Percentiles rank a stretch among this genome's conserved stretches.
Conservation (phyloP, 2,113 vertebrate genomes). For the Phalacrocorax aristotelis region DNA sequence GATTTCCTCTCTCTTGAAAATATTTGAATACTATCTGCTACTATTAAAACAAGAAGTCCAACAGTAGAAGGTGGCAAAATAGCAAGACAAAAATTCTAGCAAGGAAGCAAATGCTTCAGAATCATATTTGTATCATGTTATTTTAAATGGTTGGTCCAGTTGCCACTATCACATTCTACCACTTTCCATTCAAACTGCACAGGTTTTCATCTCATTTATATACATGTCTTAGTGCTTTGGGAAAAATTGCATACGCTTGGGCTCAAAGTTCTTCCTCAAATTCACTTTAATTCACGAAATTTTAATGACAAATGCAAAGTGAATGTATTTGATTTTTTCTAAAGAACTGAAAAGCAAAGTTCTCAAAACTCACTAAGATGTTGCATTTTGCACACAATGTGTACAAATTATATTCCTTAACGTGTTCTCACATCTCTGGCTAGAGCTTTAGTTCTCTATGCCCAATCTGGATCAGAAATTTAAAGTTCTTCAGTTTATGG, state of each 20-base stretch:
- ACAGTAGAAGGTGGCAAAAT: neutral
- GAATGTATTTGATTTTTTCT: neutral
- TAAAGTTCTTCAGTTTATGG: neutral
- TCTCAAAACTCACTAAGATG: neutral
- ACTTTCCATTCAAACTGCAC: neutral
- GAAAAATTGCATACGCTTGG: neutral
- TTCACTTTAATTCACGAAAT: neutral
- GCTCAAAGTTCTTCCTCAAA: neutral
- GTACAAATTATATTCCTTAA: neutral
- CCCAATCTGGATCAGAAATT: neutral
- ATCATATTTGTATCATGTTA: neutral
- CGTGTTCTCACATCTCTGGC: neutral
- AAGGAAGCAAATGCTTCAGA: neutral
- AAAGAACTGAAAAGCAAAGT: neutral
- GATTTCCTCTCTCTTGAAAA: neutral
- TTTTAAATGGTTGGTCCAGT: neutral
- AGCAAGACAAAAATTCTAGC: neutral
- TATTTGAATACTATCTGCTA: neutral
- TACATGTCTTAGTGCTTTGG: neutral
- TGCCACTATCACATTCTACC: neutral
- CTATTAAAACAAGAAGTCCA: neutral
- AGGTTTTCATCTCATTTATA: neutral
- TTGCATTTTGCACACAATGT: accelerated
- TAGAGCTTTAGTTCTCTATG: neutral
- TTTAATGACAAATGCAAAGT: neutral